Evolutionary conservation across 2,888 invertebrate genomes (phyloP), one percentile per base, ranked within the genome.

Genomic region (Halictus ligatus): DNA sequence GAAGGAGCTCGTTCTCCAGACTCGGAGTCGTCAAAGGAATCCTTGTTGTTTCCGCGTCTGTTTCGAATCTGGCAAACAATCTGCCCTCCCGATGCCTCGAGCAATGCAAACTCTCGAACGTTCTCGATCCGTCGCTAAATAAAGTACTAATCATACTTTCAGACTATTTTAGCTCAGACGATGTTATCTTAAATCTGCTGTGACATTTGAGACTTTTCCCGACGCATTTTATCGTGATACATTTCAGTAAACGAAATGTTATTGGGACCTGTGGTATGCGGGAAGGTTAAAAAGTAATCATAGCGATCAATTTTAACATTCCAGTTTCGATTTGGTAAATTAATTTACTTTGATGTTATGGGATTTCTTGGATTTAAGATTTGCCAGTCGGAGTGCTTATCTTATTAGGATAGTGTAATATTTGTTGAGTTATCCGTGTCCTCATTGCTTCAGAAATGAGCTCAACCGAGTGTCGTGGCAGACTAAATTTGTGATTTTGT

Each of bases 1-100:
- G 83, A 89, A 92, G 88, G 77, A 88, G 87, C 81, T 86, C 85
- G 69, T 80, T 83, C 84, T 84, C 72, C 80, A 78, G 83, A 79
- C 82, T 75, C 54, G 67, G 79, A 80, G 67, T 81, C 78, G 25
- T 80, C 87, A 81, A 85, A 81, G 80, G 81, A 84, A 64, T 80
- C 78, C 64, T 80, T 83, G 80, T 69, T 69, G 69, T 85, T 84
- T 84, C 80, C 81, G 43, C 50, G 40, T 50, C 46, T n/a, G 71
- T 76, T 80, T 75, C 67, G 40, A 73, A 71, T 76, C 78, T 15
- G 2, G 35, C 40, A 50, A 77, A 54, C 46, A 12, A 1, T 10
- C 21, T 35, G 43, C 12, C 10, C 21, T 35, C 43, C 40, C 35
- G 21, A 54, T 21, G 54, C 21, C 54, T 54, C 54, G 54, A 58